A percentile compares a stretch with the other conserved stretches of the same genome.
Conservation (phyloP, 1,140 invertebrate genomes). For the Papilio aristodemus region DNA sequence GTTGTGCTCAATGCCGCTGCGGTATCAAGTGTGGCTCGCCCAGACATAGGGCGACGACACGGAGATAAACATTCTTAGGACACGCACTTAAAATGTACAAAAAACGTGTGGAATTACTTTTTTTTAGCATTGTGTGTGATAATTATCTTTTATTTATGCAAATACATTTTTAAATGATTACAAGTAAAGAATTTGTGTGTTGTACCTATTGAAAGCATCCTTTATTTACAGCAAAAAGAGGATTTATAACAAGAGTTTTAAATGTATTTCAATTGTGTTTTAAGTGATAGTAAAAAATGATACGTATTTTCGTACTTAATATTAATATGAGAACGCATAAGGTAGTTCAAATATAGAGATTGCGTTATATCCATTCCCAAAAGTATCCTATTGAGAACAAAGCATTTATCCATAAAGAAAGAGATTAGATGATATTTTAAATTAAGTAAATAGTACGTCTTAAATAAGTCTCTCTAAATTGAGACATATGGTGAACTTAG, state of each 20-base stretch:
- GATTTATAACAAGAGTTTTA: no score
- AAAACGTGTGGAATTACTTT: not conserved
- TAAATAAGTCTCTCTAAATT: not conserved
- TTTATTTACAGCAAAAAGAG: no score
- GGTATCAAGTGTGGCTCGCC: conserved; percentile 29
- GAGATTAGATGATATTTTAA: not conserved
- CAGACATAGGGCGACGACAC: conserved; percentile 24
- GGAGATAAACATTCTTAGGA: not conserved
- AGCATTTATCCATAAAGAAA: not conserved
- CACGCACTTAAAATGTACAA: not conserved
- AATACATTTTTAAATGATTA: no score
- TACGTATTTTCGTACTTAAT: no score
- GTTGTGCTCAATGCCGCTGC: conserved; percentile 28
- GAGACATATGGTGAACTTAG: not conserved
- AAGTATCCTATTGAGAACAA: not conserved
- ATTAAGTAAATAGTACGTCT: not conserved
- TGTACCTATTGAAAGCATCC: no score
- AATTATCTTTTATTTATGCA: not conserved
- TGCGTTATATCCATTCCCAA: no score
- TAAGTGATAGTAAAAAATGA: no score
- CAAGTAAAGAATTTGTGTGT: no score
- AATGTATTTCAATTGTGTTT: no score
- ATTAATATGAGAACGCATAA: no score
- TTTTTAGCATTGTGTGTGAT: not conserved
- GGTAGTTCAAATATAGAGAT: no score